Percentiles rank a stretch among this genome's conserved stretches.
Evolutionary conservation across 2,888 invertebrate genomes (phyloP).

Genomic region (Melieria crassipennis): DNA sequence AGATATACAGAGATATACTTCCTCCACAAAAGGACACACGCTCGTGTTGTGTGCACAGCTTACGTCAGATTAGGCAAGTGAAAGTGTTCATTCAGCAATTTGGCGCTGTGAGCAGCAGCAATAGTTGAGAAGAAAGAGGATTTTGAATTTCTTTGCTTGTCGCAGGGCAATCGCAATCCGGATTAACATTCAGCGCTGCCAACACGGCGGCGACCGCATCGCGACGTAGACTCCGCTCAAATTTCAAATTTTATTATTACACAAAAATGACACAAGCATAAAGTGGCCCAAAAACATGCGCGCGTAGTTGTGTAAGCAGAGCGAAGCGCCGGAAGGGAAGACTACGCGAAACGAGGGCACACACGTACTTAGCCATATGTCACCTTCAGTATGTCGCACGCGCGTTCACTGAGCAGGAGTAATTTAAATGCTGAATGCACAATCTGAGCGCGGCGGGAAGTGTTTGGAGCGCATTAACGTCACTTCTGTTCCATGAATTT

Average conservation of each 20-base stretch:
- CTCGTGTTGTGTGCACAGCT: too few species aligned
- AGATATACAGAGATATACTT: too few species aligned
- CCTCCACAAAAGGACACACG: too few species aligned
- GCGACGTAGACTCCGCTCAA: background rate
- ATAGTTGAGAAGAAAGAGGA: background rate
- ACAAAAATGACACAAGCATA: background rate
- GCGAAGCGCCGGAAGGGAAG: background rate
- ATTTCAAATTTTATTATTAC: slow-evolving; percentile 22
- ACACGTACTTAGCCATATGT: too few species aligned
- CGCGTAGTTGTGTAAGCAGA: background rate
- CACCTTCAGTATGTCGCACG: background rate
- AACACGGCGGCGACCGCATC: background rate
- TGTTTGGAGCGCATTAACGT: background rate
- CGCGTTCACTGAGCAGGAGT: background rate
- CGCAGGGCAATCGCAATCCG: slow-evolving; percentile 58
- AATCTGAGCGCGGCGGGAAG: background rate
- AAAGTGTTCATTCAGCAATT: too few species aligned
- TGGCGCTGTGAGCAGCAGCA: background rate
- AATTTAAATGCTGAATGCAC: slow-evolving; percentile 32
- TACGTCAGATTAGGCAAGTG: too few species aligned
- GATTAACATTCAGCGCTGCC: slow-evolving; percentile 44
- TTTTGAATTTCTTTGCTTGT: slow-evolving; percentile 50
- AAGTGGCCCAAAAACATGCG: background rate
- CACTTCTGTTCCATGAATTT: slow-evolving; percentile 24
- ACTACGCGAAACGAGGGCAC: background rate